phyloP scores from a whole-genome alignment of 1,140 invertebrate species.

The Paraescarpia echinospica region DNA sequence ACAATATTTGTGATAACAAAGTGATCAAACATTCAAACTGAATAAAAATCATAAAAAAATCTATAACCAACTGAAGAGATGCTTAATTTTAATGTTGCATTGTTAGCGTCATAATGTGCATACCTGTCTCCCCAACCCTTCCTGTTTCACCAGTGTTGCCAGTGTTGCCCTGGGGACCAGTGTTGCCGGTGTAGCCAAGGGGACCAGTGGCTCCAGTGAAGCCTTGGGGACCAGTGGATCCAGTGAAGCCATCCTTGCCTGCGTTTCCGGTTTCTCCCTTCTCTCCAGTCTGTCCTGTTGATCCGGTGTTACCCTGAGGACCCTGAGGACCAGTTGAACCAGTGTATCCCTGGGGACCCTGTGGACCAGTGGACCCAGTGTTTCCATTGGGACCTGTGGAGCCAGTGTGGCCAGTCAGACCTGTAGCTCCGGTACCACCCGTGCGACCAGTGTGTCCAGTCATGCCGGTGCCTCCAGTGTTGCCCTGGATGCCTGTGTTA shows the following conservation, averaged over 20 bases:
- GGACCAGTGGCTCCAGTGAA: conserved; percentile 10
- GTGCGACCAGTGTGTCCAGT: conserved; percentile 40
- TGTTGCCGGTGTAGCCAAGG: conserved; percentile 3
- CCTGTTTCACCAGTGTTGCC: conserved; percentile 8
- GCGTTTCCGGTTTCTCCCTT: not conserved
- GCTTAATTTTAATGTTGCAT: no score
- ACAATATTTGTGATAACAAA: no score
- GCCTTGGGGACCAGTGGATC: conserved; percentile 8
- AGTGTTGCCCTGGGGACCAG: not conserved
- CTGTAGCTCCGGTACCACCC: conserved; percentile 15
- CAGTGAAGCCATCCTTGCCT: not conserved
- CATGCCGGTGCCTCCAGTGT: conserved; percentile 61
- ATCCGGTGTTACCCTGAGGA: conserved; percentile 11
- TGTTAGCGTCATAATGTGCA: not conserved
- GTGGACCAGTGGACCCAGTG: conserved; percentile 15
- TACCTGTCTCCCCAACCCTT: conserved; percentile 9
- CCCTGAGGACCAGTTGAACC: conserved; percentile 19
- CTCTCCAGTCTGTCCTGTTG: conserved; percentile 15
- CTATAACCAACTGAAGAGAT: no score
- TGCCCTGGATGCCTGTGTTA: conserved; percentile 32
- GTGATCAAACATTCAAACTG: no score
- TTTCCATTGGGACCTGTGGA: conserved; percentile 18
- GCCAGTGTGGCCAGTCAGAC: conserved; percentile 12
- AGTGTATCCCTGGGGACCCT: conserved; percentile 17
- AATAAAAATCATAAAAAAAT: no score